A percentile compares a stretch with the other conserved stretches of the same genome.
Conservation (phyloP, 1,140 invertebrate genomes). For the Aphelenchoides avenae region DNA sequence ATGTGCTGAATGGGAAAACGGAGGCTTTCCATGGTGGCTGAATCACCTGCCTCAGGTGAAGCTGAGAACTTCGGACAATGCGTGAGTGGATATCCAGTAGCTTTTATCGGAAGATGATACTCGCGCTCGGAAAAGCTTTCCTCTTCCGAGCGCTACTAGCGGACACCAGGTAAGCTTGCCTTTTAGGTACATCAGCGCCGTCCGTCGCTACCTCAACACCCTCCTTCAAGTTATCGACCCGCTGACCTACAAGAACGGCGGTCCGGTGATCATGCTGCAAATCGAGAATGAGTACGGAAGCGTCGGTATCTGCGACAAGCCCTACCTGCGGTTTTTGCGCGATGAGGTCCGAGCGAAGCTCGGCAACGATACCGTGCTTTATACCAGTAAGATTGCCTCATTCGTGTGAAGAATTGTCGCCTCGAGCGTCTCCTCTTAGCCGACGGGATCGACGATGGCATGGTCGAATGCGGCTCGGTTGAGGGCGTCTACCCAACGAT, state of each 20-base stretch:
- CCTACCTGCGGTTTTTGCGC: conserved; percentile 24
- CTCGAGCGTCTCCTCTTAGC: too few relatives aligned
- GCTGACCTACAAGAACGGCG: conserved; percentile 60
- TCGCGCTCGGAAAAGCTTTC: too few relatives aligned
- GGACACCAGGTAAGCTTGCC: conserved; percentile 15
- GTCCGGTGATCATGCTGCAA: conserved; percentile 63
- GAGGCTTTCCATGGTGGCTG: conserved; percentile 60
- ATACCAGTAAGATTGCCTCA: conserved; percentile 24
- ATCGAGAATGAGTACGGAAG: conserved; percentile 87
- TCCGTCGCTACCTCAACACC: conserved; percentile 24
- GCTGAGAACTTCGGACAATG: conserved; percentile 24
- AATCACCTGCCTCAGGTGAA: conserved; percentile 22
- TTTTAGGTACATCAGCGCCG: conserved; percentile 27
- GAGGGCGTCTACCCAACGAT: conserved; percentile 39
- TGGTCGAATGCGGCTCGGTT: conserved; percentile 35
- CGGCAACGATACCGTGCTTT: conserved; percentile 24
- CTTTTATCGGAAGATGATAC: too few relatives aligned
- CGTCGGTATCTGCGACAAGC: conserved; percentile 17
- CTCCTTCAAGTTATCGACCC: conserved; percentile 28
- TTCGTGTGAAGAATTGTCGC: too few relatives aligned
- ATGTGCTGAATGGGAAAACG: conserved; percentile 77
- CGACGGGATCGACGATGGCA: conserved; percentile 18
- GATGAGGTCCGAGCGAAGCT: conserved; percentile 15
- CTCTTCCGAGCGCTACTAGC: too few relatives aligned
- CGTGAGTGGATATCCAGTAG: too few relatives aligned